phyloP scores from a whole-genome alignment of 2,888 invertebrate genomes.

The Pecten maximus region DNA sequence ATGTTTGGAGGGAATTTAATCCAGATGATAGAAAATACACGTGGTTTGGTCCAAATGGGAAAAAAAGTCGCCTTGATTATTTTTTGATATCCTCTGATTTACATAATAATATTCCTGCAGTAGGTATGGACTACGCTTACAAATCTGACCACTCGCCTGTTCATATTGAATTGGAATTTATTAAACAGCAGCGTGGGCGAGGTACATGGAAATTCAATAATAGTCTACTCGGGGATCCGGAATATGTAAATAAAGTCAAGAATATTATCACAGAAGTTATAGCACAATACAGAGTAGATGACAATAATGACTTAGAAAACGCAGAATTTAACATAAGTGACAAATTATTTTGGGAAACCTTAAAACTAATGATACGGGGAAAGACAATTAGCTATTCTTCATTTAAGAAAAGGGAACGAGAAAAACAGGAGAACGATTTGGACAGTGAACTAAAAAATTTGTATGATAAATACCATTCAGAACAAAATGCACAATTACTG shows the following conservation, averaged over 20 bases:
- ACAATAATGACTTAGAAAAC: not conserved
- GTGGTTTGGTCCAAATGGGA: slow-evolving; percentile 34
- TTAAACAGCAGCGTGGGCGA: slow-evolving; percentile 31
- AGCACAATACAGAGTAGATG: slow-evolving; percentile 31
- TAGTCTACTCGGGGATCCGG: slow-evolving; percentile 39
- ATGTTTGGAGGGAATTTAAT: slow-evolving; percentile 37
- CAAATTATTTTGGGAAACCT: slow-evolving; percentile 38
- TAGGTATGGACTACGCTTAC: not conserved
- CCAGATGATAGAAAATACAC: slow-evolving; percentile 17
- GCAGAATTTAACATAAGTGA: slow-evolving; percentile 37
- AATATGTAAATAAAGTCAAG: slow-evolving; percentile 37
- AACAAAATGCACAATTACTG: not conserved
- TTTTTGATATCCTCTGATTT: slow-evolving; percentile 43
- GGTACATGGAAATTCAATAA: slow-evolving; percentile 44
- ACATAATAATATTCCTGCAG: not conserved
- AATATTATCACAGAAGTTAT: slow-evolving; percentile 37
- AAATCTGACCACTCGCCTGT: slow-evolving; percentile 42
- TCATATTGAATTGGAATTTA: slow-evolving; percentile 34
- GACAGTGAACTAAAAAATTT: slow-evolving; percentile 12
- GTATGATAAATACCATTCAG: slow-evolving; percentile 14
- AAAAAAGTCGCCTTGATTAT: slow-evolving; percentile 40
- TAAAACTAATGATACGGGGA: slow-evolving; percentile 40
- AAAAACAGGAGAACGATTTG: slow-evolving; percentile 17
- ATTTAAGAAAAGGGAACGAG: slow-evolving; percentile 37
- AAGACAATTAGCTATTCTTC: slow-evolving; percentile 39